These are phyloP conservation scores for Pyxicephalus adspersus DNA, from an alignment of 2,113 vertebrate genomes.

Conservation along the genomic window DNA sequence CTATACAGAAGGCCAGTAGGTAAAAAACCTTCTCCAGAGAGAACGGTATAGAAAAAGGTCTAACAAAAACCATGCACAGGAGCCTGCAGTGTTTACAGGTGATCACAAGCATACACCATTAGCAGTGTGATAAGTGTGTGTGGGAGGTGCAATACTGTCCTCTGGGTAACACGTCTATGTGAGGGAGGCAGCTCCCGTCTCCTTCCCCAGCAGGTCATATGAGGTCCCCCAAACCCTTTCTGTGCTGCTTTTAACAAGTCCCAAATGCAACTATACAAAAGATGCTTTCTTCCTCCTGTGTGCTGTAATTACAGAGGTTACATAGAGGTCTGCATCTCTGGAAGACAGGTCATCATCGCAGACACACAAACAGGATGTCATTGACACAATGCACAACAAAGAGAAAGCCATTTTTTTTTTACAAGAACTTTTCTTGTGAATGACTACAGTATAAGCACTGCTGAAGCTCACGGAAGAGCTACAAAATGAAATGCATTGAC, in stretches of 20 bases:
- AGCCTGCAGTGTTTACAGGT: conserved; percentile 12
- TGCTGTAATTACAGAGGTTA: conserved; percentile 2
- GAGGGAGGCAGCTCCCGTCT: conserved; percentile 13
- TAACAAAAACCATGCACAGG: no score
- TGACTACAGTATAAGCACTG: no score
- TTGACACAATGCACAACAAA: not conserved
- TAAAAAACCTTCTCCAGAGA: no score
- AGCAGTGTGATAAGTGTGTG: conserved; percentile 36
- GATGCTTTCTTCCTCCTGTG: conserved; percentile 8
- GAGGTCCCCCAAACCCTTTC: conserved; percentile 28
- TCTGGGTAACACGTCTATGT: conserved; percentile 36
- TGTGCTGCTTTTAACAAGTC: conserved; percentile 3
- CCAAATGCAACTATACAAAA: conserved; percentile 25
- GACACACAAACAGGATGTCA: conserved; percentile 26
- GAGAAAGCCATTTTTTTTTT: not conserved
- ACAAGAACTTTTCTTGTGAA: no score
- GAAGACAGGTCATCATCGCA: not conserved
- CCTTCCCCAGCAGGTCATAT: conserved; percentile 38
- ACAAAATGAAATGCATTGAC: no score
- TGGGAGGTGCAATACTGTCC: conserved; percentile 38
- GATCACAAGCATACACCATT: conserved; percentile 21
- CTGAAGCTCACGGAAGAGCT: no score
- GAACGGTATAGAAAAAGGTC: no score
- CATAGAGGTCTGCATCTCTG: not conserved
- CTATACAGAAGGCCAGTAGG: no score